Evolutionary conservation across 1,140 invertebrate species (phyloP), one percentile per base, ranked within the genome.

Genomic region (Steinernema khuongi): DNA sequence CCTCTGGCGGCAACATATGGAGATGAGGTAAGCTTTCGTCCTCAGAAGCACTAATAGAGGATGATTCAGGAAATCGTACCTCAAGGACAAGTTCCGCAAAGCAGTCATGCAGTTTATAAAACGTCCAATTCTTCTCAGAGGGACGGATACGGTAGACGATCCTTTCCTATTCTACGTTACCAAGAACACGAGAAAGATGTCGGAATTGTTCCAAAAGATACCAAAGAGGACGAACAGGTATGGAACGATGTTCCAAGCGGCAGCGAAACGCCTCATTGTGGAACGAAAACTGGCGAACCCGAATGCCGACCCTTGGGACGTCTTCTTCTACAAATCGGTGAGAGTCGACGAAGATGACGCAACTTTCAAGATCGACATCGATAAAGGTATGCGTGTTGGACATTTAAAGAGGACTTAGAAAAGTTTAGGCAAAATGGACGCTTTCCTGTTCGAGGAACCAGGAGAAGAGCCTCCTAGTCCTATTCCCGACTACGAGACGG

Each of bases 281-380:
- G 50, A 60, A 22, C 50, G 50, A 4, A 60, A 60, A 22, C 22
- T 60, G 2, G 50, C 50, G 50, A 60, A 60, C 26, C 50, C 50
- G 22, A 60, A 60, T 22, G 50, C 50, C 26, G 50, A 60, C 26
- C 50, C 50, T 14, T 60, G 50, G 50, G 50, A 60, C 50, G 50
- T 60, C 19, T 60, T 60, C 50, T 60, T 60, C 50, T 60, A 60
- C 50, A 60, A 60, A 60, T 14, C 22, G 11, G 50, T 60, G 50
- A 60, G 26, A 60, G 26, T 60, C 50, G 50, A 60, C 7, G 7
- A 4, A 7, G 50, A 60, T 17, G 50, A 60, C 4, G 7, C 50
- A 22, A 60, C 50, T 60, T 60, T 60, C 22, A 60, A 22, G 19
- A 60, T 60, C 19, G 50, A 60, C 22, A 60, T 60, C 26, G 50